Evolutionary conservation across 2,797 vertebrate species (phyloP), one percentile per base, ranked within the genome.

Genomic region (Hipposideros larvatus): DNA sequence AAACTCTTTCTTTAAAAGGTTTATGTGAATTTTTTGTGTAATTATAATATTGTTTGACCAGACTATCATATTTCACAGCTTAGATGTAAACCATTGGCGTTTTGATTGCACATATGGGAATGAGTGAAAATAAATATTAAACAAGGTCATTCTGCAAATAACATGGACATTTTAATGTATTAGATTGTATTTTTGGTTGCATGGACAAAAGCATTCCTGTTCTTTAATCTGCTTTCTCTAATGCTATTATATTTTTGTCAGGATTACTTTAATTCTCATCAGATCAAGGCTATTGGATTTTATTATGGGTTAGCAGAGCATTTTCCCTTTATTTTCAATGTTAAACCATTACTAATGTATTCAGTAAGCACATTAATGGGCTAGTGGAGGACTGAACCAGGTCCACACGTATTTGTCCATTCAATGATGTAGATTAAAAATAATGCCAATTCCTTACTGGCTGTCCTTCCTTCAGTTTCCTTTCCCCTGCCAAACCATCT

Each of bases 111-210:
- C 63, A 61, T 86, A 89, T 77, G 80, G 94, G 95, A 95, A 95
- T 95, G 55, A 95, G 53, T 46, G 59, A 96, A 97, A 96, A 93
- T 93, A 41, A 96, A 95, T 59, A 97, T 87, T 74, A 77, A 94
- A 80, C 48, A 82, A 48, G 14, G 2, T 7, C 26, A 28, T 77
- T 95, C 59, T 77, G 48, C 66, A 96, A 96, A 90, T 83, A 89
- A 79, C 41, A 53, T 46, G 22, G 46, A 46, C 24, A 83, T 92
- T 97, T 97, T 93, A 94, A 87, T 95, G 28, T 61, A 94, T 77
- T 94, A 26, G 5, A 87, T 37, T 95, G 18, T 78, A 86, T 61
- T 94, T 94, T 92, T 90, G 83, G 28, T 74, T 13, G 3, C 83
- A 53, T 66, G 31, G 3, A 66, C 4, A 57, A 90, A 91, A 83